phyloP scores from a whole-genome alignment of 2,888 invertebrate genomes.

The Acleris emargana region DNA sequence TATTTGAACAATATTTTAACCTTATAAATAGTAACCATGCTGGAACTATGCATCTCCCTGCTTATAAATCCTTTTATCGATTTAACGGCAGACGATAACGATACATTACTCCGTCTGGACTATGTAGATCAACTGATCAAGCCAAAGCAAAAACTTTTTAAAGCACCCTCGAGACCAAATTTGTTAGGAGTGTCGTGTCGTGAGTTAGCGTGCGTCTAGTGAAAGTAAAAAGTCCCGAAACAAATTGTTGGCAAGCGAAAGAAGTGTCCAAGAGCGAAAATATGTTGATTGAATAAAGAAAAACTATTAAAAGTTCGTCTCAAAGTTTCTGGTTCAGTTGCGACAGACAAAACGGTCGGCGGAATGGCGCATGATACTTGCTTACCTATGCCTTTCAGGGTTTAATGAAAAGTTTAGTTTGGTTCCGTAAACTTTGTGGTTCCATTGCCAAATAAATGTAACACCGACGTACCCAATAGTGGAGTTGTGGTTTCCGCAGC shows the following conservation, averaged over 20 bases:
- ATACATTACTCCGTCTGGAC: conserved; percentile 67
- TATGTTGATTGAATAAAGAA: conserved; percentile 83
- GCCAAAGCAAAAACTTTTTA: conserved; percentile 60
- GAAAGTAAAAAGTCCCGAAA: conserved; percentile 74
- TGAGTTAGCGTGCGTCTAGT: conserved; percentile 59
- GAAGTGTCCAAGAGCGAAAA: conserved; percentile 80
- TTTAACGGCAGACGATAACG: conserved; percentile 40
- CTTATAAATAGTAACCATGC: too few relatives aligned
- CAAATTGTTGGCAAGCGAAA: conserved; percentile 80
- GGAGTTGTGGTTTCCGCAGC: too few relatives aligned
- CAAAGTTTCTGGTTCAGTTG: conserved; percentile 69
- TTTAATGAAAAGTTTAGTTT: too few relatives aligned
- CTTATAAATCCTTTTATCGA: too few relatives aligned
- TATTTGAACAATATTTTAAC: too few relatives aligned
- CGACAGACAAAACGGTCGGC: conserved; percentile 64
- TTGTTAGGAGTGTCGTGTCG: conserved; percentile 63
- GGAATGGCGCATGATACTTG: conserved; percentile 40
- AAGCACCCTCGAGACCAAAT: conserved; percentile 71
- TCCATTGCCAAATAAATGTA: too few relatives aligned
- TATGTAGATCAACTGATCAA: conserved; percentile 46
- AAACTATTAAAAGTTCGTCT: conserved; percentile 80
- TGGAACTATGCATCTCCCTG: too few relatives aligned
- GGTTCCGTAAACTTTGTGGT: too few relatives aligned
- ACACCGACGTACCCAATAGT: too few relatives aligned
- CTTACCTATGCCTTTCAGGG: too few relatives aligned